Conservation (phyloP, 2,888 invertebrate genomes). For the Hypselothyrea guttata region DNA sequence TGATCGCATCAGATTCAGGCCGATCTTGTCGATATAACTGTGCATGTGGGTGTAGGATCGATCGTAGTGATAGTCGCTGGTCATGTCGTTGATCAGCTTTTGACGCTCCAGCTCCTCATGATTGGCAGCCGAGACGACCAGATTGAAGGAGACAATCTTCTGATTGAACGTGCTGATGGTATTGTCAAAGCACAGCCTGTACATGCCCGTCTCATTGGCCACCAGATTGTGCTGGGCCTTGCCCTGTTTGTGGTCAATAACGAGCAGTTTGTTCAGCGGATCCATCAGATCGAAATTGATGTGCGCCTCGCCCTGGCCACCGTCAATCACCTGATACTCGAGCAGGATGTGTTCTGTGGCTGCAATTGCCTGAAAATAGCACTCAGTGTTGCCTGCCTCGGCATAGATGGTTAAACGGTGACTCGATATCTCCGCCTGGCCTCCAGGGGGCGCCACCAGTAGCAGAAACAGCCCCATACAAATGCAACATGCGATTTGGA, state of each 20-base stretch:
- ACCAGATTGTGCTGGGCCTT: constrained; percentile 84
- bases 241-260: constrained; percentile 86
- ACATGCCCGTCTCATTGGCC: constrained; percentile 86
- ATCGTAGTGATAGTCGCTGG: constrained; percentile 84
- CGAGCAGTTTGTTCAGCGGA: constrained; percentile 86
- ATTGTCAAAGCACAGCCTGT: constrained; percentile 94
- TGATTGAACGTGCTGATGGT: constrained; percentile 89
- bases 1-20: constrained; percentile 85
- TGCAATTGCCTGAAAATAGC: constrained; percentile 87
- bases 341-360: constrained; percentile 87
- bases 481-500: constrained; percentile 31
- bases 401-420: constrained; percentile 86
- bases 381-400: constrained; percentile 88
- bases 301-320: constrained; percentile 91
- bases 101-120: constrained; percentile 83
- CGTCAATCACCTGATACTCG: constrained; percentile 91
- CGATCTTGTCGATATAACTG: constrained; percentile 85
- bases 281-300: constrained; percentile 89
- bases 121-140: constrained; percentile 86
- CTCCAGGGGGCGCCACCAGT: constrained; percentile 19
- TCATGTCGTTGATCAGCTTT: constrained; percentile 76
- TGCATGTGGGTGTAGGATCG: constrained; percentile 85
- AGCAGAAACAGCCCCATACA: constrained; percentile 12
- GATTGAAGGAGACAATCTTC: constrained; percentile 92
- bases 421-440: constrained; percentile 62